These are phyloP conservation scores for Percopsis omiscomaycus DNA, from an alignment of 2,797 vertebrate genomes.

Conservation along the genomic window DNA sequence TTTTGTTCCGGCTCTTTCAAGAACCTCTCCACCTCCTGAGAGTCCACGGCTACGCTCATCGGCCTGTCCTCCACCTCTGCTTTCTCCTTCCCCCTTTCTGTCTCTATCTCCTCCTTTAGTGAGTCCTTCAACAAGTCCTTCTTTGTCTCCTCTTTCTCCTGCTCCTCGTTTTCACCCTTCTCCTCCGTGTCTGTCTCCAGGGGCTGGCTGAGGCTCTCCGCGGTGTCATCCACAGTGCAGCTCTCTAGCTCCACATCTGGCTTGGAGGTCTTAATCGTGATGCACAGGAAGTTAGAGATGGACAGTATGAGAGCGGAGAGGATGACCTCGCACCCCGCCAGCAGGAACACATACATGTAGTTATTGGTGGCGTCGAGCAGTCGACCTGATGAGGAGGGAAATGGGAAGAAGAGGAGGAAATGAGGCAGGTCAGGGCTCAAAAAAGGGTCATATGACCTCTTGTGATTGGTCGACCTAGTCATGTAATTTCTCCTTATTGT, in stretches of 20 bases:
- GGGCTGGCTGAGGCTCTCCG: slow-evolving; percentile 67
- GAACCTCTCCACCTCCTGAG: slow-evolving; percentile 57
- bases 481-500: too few relatives aligned
- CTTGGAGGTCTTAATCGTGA: slow-evolving; percentile 68
- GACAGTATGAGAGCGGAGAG: slow-evolving; percentile 82
- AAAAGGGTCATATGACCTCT: too few relatives aligned
- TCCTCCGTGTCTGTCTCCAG: slow-evolving; percentile 23
- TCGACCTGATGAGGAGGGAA: slow-evolving; percentile 68
- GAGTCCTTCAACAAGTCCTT: neutral
- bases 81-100: slow-evolving; percentile 13
- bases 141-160: slow-evolving; percentile 29
- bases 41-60: slow-evolving; percentile 41
- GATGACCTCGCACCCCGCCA: slow-evolving; percentile 88
- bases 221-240: slow-evolving; percentile 37
- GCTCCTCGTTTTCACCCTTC: slow-evolving; percentile 40
- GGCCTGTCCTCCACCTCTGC: slow-evolving; percentile 12
- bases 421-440: too few relatives aligned
- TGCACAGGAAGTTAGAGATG: slow-evolving; percentile 84
- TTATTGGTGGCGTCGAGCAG: slow-evolving; percentile 85
- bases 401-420: too few relatives aligned
- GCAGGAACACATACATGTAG: slow-evolving; percentile 90
- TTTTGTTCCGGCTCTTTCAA: slow-evolving; percentile 52
- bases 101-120: slow-evolving; percentile 5
- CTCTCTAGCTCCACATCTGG: slow-evolving; percentile 62
- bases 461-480: too few relatives aligned